Base-by-base conservation (phyloP, 2,888 invertebrate species). In the Mythimna ferrago region DNA sequence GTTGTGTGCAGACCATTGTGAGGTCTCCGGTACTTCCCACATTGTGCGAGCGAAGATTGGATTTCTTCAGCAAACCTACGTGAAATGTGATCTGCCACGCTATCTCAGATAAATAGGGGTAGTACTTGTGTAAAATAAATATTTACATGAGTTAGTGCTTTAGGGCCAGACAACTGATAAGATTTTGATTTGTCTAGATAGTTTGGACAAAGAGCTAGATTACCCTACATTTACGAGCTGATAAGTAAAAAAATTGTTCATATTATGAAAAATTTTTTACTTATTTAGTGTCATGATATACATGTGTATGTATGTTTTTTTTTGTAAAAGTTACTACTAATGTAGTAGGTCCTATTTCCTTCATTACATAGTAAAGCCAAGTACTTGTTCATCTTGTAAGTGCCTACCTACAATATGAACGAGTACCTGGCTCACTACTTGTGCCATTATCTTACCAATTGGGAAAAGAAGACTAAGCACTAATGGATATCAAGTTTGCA, bases 11-110 rank as follows among this genome's bases (percentile, higher is more conserved):
- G 87, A 87, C 89, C 82, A 90, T 91, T 90, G 90, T 90, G 86
- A 80, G 85, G 82, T 85, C 85, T 85, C 86, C 87, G 85, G 80
- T 86, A 80, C 86, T 87, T 83, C 80, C 58, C 78, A 82, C 81
- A 88, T 87, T 90, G 89, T 88, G 87, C 73, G 78, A 69, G 76
- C 73, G 78, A 83, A 88, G 90, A 92, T 92, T 92, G 90, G 90
- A 91, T 92, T 92, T 91, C 89, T 89, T 87, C 85, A 84, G 86
- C 87, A 85, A 87, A 89, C 88, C 86, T 85, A 64, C 81, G 86
- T 79, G 86, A 85, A 86, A 89, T 87, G 88, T 85, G 89, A 89
- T 90, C 89, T 86, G 69, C 51, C 51, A 84, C 83, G 88, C 82
- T 85, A 84, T 88, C 84, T 84, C 74, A 65, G 76, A 82, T 83